Evolutionary conservation across 2,888 invertebrate genomes (phyloP).

Genomic region (Orchestes rusci): DNA sequence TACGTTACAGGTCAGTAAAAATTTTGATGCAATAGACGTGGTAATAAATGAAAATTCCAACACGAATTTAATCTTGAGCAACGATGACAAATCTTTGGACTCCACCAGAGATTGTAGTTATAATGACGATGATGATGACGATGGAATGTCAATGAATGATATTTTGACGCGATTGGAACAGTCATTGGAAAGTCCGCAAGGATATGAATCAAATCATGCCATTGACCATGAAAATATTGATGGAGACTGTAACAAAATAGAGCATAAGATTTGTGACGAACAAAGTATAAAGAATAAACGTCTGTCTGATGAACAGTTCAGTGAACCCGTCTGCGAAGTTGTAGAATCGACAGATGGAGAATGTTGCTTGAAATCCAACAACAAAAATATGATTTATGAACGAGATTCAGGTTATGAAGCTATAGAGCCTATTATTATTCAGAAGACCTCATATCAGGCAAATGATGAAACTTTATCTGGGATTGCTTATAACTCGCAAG

Average conservation of each 20-base stretch:
- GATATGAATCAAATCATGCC: conserved; percentile 13
- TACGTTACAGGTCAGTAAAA: not conserved
- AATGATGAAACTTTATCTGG: too few relatives aligned
- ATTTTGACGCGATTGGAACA: conserved; percentile 58
- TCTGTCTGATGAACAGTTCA: too few relatives aligned
- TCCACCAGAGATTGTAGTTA: conserved; percentile 37
- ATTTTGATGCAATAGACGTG: not conserved
- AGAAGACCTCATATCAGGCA: too few relatives aligned
- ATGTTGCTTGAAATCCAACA: too few relatives aligned
- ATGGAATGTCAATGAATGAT: conserved; percentile 47
- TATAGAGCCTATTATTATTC: too few relatives aligned
- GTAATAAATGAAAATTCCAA: not conserved
- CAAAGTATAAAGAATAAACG: conserved; percentile 22
- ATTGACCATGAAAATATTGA: conserved; percentile 15
- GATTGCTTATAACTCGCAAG: too few relatives aligned
- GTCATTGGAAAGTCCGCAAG: conserved; percentile 47
- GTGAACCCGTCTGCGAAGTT: too few relatives aligned
- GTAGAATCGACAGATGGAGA: not conserved
- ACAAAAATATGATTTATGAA: too few relatives aligned
- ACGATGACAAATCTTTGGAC: not conserved
- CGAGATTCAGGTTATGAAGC: too few relatives aligned
- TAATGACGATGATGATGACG: conserved; percentile 42
- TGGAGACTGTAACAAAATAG: not conserved
- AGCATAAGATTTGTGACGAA: not conserved
- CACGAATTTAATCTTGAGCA: not conserved